Evolutionary conservation across 2,888 invertebrate genomes (phyloP).

Genomic region (Drosophila parthenogenetica): DNA sequence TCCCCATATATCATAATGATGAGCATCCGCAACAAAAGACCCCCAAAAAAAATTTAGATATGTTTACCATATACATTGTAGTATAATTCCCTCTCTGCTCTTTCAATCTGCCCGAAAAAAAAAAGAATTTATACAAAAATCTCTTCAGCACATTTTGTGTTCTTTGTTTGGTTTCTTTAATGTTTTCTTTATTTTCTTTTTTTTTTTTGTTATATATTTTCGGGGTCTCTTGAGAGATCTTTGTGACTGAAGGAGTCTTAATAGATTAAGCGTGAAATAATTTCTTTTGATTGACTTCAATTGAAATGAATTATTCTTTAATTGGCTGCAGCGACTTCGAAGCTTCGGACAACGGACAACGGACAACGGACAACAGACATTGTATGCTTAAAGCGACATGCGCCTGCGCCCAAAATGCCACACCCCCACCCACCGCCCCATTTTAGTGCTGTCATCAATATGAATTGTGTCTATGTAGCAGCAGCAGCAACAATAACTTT

Average conservation of each 20-base stretch:
- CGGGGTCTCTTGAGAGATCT: slow-evolving; percentile 14
- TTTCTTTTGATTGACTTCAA: slow-evolving; percentile 81
- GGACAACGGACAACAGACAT: not conserved
- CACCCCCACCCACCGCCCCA: not conserved
- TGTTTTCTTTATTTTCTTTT: too few species aligned
- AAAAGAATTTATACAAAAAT: slow-evolving; percentile 18
- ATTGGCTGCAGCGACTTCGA: slow-evolving; percentile 60
- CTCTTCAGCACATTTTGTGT: slow-evolving; percentile 27
- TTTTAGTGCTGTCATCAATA: slow-evolving; percentile 23
- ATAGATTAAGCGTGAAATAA: slow-evolving; percentile 82
- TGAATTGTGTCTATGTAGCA: slow-evolving; percentile 58
- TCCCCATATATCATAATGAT: slow-evolving; percentile 69
- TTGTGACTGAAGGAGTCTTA: slow-evolving; percentile 44
- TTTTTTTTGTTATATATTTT: not conserved
- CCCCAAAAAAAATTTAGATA: not conserved
- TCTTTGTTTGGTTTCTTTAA: slow-evolving; percentile 29
- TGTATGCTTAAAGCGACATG: slow-evolving; percentile 44
- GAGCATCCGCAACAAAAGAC: slow-evolving; percentile 28
- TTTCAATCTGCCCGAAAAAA: slow-evolving; percentile 4
- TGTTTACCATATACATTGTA: not conserved
- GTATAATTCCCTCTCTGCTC: slow-evolving; percentile 1
- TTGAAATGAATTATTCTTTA: slow-evolving; percentile 82
- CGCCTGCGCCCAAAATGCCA: slow-evolving; percentile 54
- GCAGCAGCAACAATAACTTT: slow-evolving; percentile 42
- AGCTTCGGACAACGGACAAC: slow-evolving; percentile 9